Base-by-base conservation (phyloP, 1,140 invertebrate genomes). In the Heliconius hermathena region DNA sequence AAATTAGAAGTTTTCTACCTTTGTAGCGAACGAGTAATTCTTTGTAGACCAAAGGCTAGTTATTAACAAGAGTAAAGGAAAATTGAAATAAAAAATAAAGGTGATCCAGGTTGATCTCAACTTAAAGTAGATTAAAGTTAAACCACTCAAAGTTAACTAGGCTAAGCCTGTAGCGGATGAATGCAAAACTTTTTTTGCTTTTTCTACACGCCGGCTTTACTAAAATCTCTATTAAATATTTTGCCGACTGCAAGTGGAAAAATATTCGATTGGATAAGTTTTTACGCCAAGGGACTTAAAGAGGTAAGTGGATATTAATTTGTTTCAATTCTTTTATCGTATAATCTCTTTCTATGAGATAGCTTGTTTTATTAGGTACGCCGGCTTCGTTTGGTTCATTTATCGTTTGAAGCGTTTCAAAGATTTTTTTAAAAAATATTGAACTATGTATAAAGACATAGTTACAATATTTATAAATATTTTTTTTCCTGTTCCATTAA, bases 81-180 rank as follows among this genome's bases (percentile, higher is more conserved):
- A 83, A 85, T 85, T 85, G 80, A 84, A 84, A 85, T 84, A 85
- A 87, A 89, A 80, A 88, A 82, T 87, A 88, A 85, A 82, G 77
- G 85, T 80, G 76, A 89, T 83, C 82, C 82, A 82, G 78, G 80
- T 88, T 86, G 83, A 88, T 87, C 84, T 83, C 79, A 74, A 85
- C 82, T 87, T 88, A 83, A 87, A 87, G 84, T 85, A 86, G 87
- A 88, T 88, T 90, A 87, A 89, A 88, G 82, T 88, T 91, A 85
- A 86, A 81, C 84, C 83, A 84, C 84, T 85, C 84, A 85, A 82
- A 89, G 84, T 87, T 85, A 88, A 87, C 86, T 88, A 79, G 84
- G 85, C 84, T 87, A 87, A 87, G 83, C 83, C 76, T 76, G 75
- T 78, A 60, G 72, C 71, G 84, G 82, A 84, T 84, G 84, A 86